Evolutionary conservation across 1,140 invertebrate species (phyloP).

Genomic region (Uloborus diversus): DNA sequence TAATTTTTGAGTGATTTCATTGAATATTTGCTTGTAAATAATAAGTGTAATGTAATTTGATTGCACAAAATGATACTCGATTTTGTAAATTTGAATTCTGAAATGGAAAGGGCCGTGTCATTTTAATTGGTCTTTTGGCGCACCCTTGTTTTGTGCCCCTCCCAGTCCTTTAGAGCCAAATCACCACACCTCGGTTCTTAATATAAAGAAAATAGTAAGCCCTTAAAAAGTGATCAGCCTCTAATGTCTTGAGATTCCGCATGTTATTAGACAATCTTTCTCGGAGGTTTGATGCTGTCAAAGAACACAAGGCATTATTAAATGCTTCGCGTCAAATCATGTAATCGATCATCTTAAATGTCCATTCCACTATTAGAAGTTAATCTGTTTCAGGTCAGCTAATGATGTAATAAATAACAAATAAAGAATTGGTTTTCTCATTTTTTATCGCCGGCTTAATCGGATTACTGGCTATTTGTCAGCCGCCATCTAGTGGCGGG

Average conservation of each 20-base stretch:
- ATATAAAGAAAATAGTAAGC: background rate
- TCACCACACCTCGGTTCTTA: constrained; percentile 41
- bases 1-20: too few species aligned
- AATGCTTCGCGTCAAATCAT: constrained; percentile 36
- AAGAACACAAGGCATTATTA: constrained; percentile 40
- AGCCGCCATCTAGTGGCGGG: constrained; percentile 16
- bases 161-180: constrained; percentile 34
- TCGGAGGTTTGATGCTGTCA: constrained; percentile 33
- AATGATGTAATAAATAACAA: constrained; percentile 53
- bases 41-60: too few species aligned
- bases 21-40: too few species aligned
- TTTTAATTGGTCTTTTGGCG: constrained; percentile 43
- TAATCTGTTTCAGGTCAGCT: constrained; percentile 39
- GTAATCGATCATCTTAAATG: constrained; percentile 32
- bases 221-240: constrained; percentile 20
- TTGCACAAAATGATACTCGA: too few species aligned
- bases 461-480: constrained; percentile 47
- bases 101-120: constrained; percentile 44
- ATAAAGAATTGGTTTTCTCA: constrained; percentile 35
- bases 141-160: constrained; percentile 39
- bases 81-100: too few species aligned
- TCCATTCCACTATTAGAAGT: constrained; percentile 41
- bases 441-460: constrained; percentile 32
- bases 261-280: constrained; percentile 39
- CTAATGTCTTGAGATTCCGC: constrained; percentile 34